Evolutionary conservation across 2,113 vertebrate species (phyloP), one percentile per base, ranked within the genome.

Genomic region (Seriola dumerili): DNA sequence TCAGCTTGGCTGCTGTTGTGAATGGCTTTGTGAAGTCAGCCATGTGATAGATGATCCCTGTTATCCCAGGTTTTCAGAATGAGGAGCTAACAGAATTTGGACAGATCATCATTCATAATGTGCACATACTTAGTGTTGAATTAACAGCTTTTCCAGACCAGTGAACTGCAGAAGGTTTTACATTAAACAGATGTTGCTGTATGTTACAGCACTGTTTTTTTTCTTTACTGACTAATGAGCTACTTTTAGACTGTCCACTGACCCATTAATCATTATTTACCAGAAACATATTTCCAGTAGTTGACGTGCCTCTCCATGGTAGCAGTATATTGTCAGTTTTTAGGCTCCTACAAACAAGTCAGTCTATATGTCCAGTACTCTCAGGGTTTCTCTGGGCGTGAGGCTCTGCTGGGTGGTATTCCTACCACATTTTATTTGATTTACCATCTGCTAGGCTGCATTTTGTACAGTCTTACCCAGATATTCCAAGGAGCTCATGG

Each of bases 31-130:
- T 74, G 29, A 65, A 65, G 38, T 42, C 38, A 71, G 12, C 29
- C 76, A 23, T 78, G 69, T 78, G 73, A 75, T 54, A 13, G 19
- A 78, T 65, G 64, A 88, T 74, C 79, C 38, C 54, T 48, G 5
- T 80, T 78, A 83, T 72, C 69, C 36, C 68, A 62, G 32, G 54
- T 80, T 52, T 77, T 73, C 21, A 68, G 17, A 59, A 19, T 70
- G 40, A 55, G 21, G 42, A 65, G 58, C 40, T 40, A 71, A 48
- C 57, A 67, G 46, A 70, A 67, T 11, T 42, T 5, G 36, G 40
- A 48, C 58, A 59, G 58, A 36, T 78, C 55, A 74, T 83, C 29
- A 67, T 46, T 85, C 8, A 64, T 34, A 63, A 52, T 40, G 19
- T 23, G 4, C 63, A 29, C 59, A 36, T 65, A 62, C 55, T 83